These are phyloP conservation scores for Callipepla squamata DNA, from an alignment of 2,113 vertebrate species.

Conservation along the genomic window DNA sequence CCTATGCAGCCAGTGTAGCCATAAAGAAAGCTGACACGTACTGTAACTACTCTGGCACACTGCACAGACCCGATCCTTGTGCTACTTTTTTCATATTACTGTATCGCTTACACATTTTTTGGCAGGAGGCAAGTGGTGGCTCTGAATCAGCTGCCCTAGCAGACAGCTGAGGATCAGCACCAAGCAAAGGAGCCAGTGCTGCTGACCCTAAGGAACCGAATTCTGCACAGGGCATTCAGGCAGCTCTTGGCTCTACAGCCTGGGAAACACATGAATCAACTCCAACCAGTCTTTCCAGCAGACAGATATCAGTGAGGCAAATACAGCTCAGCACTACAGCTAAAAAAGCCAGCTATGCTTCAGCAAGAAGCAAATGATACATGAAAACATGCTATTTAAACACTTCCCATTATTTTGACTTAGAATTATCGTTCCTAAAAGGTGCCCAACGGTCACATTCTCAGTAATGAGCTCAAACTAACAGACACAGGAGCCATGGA, in stretches of 20 bases:
- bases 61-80: not conserved
- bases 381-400: not conserved
- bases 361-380: not conserved
- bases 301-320: not conserved
- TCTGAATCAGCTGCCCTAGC: not conserved
- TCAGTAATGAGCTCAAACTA: not conserved
- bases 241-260: not conserved
- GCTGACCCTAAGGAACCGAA: not conserved
- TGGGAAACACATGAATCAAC: not conserved
- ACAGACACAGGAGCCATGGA: not conserved
- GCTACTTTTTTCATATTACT: not conserved
- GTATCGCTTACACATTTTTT: not conserved
- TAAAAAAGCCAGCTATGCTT: not conserved
- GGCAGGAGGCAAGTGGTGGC: not conserved
- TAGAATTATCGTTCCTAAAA: not conserved
- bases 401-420: not conserved
- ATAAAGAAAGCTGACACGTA: not conserved
- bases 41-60: not conserved
- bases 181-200: not conserved
- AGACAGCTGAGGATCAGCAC: not conserved
- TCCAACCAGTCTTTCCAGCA: not conserved
- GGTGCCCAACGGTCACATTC: not conserved
- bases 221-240: not conserved
- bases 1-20: not conserved
- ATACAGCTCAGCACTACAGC: not conserved